Conservation (phyloP, 2,797 vertebrate species). For the Amblyraja radiata region DNA sequence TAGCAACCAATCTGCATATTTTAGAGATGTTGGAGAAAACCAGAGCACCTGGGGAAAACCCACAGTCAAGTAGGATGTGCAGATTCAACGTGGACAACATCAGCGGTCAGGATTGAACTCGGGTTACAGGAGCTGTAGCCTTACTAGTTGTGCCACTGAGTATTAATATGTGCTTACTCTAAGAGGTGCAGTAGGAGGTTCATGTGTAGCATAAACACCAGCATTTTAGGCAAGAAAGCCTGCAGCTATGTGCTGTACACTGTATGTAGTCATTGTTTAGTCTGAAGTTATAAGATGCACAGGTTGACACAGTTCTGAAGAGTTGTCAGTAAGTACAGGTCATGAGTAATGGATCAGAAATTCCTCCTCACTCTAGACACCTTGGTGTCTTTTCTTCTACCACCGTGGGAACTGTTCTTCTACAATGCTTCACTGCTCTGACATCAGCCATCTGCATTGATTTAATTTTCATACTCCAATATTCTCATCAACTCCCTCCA, state of each 20-base stretch:
- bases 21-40: too few species aligned
- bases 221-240: not conserved
- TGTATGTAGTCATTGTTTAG: not conserved
- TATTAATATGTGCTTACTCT: not conserved
- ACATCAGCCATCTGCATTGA: too few species aligned
- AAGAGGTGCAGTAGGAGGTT: not conserved
- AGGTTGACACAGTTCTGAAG: not conserved
- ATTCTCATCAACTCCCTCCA: too few species aligned
- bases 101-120: too few species aligned
- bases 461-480: too few species aligned
- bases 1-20: too few species aligned
- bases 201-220: not conserved
- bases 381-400: not conserved
- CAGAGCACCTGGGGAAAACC: too few species aligned
- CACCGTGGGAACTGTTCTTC: not conserved
- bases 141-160: too few species aligned
- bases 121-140: too few species aligned
- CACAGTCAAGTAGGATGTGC: too few species aligned
- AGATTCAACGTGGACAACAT: too few species aligned
- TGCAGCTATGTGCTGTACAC: not conserved
- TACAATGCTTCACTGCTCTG: not conserved
- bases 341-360: not conserved
- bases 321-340: not conserved
- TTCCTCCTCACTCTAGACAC: not conserved
- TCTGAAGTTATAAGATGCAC: not conserved